Evolutionary conservation across 1,140 invertebrate genomes (phyloP), one percentile per base, ranked within the genome.

Genomic region (Saxidomus purpurata): DNA sequence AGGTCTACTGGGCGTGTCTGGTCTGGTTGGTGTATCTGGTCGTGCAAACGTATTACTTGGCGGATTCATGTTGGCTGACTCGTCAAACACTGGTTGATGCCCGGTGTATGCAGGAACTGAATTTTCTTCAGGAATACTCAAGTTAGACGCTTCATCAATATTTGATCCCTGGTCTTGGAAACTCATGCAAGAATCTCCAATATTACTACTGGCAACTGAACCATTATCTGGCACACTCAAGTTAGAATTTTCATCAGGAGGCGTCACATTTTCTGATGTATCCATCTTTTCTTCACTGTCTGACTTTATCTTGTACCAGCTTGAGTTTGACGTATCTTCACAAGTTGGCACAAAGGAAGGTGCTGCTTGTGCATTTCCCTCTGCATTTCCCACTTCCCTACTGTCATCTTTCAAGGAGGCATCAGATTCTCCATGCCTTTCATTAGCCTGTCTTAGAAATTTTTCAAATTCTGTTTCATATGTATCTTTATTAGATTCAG

Each of bases 1-100:
- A 25, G 80, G 80, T 19, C 38, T 36, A 31, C 43, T 52, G 31
- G 76, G 76, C 0, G 71, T 76, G 25, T 49, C 71, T 11, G 71
- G 40, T 25, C 84, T 79, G 22, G 31, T 89, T 34, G 87, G 87
- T 43, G 87, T 89, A 38, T 83, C 87, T 28, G 87, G 87, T 34
- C 67, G 71, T 61, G 34, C 34, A 84, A 89, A 89, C 9, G 13
- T 25, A 63, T 89, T 84, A 47, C 80, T 84, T 55, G 87, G 87
- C 2, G 87, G 67, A 63, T 84, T 89, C 80, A 89, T 74, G 49
- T 89, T 89, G 2, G 80, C 87, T 52, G 87, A 83, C 49, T 89
- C 87, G 63, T 83, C 80, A 89, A 89, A 83, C n/a, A 52, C 63
- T 19, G 77, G 55, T 31, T 61, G 71, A 67, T 81, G 86, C 28